Evolutionary conservation across 2,888 invertebrate genomes (phyloP).

Genomic region (Athetis lepigone): DNA sequence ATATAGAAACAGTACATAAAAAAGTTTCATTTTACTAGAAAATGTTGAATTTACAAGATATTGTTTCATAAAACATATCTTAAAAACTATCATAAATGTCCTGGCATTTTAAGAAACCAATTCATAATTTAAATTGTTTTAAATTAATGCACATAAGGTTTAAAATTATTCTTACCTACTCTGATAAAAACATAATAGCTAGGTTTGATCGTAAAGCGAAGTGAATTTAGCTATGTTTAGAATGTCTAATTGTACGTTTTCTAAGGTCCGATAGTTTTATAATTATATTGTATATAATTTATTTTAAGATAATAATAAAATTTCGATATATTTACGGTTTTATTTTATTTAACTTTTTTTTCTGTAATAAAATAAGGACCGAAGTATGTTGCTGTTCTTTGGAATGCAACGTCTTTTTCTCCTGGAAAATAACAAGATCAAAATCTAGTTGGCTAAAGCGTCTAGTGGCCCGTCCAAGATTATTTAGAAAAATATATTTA

Average conservation of each 20-base stretch:
- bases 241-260: slow-evolving; percentile 32
- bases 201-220: too few species aligned
- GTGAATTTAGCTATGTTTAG: not conserved
- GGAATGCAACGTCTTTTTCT: not conserved
- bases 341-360: slow-evolving; percentile 31
- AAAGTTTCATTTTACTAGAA: too few species aligned
- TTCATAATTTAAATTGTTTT: slow-evolving; percentile 3
- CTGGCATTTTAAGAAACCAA: not conserved
- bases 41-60: too few species aligned
- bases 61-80: too few species aligned
- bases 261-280: slow-evolving; percentile 36
- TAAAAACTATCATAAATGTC: not conserved
- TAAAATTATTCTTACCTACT: too few species aligned
- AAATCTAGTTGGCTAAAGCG: too few species aligned
- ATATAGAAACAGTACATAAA: too few species aligned
- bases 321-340: slow-evolving; percentile 37
- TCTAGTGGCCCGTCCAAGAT: too few species aligned
- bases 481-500: too few species aligned
- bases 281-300: slow-evolving; percentile 59
- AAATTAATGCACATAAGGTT: too few species aligned
- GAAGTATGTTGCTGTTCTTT: not conserved
- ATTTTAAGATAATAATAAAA: slow-evolving; percentile 63
- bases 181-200: too few species aligned
- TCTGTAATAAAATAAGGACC: not conserved
- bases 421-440: not conserved